phyloP scores from a whole-genome alignment of 1,140 invertebrate genomes.

The Bombus cullumanus region DNA sequence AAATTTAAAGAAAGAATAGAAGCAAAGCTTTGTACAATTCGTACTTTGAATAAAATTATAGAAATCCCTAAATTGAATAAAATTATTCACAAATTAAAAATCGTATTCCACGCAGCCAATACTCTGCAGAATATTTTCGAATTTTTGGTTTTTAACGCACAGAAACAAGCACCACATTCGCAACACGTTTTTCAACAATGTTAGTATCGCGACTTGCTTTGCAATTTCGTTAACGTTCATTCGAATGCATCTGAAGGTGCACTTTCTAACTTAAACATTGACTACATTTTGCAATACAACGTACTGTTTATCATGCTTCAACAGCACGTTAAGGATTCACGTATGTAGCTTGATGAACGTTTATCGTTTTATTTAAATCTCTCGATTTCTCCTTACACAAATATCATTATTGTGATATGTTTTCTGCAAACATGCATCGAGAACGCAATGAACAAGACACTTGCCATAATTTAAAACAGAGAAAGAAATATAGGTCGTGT shows the following conservation, averaged over 20 bases:
- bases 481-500: neutral
- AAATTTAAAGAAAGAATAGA: neutral
- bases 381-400: neutral
- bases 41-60: no score
- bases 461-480: neutral
- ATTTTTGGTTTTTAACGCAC: no score
- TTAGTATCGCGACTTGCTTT: conserved; percentile 13
- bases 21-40: no score
- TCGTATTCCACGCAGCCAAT: no score
- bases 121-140: no score
- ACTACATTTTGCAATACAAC: conserved; percentile 5
- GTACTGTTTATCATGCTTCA: neutral
- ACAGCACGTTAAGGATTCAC: neutral
- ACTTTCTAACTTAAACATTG: conserved; percentile 61
- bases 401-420: neutral
- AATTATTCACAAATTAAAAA: no score
- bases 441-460: neutral
- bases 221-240: conserved; percentile 52
- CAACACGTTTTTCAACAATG: conserved; percentile 23
- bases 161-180: no score
- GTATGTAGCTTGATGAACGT: neutral
- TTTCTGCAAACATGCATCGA: neutral
- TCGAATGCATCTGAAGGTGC: conserved; percentile 54
- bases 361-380: conserved; percentile 9
- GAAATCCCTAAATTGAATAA: no score